Conservation (phyloP, 2,113 vertebrate species). For the Notothenia coriiceps region DNA sequence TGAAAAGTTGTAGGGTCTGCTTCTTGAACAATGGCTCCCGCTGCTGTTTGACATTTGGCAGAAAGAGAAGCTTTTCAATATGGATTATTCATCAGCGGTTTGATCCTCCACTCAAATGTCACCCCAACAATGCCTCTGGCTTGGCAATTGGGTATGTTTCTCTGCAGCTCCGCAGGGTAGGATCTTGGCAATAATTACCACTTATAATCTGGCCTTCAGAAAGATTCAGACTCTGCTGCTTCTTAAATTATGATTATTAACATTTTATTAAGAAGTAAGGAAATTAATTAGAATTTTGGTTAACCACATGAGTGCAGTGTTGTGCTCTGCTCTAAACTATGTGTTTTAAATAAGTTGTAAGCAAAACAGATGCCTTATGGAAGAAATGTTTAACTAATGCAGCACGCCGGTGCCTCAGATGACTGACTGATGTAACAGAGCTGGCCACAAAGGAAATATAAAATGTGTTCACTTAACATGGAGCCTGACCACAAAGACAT, state of each 20-base stretch:
- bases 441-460: slow-evolving; percentile 18
- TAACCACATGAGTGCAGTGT: neutral
- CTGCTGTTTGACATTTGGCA: slow-evolving; percentile 80
- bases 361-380: neutral
- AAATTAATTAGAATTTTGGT: slow-evolving; percentile 2
- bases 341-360: slow-evolving; percentile 1
- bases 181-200: slow-evolving; percentile 61
- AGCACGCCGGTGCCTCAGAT: neutral
- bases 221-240: slow-evolving; percentile 36
- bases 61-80: slow-evolving; percentile 73
- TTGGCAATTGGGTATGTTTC: slow-evolving; percentile 60
- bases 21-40: slow-evolving; percentile 63
- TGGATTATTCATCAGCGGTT: slow-evolving; percentile 75
- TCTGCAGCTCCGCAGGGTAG: slow-evolving; percentile 55
- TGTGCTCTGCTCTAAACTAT: slow-evolving; percentile 2
- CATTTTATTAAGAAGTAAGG: slow-evolving; percentile 33
- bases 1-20: slow-evolving; percentile 48
- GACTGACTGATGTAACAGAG: slow-evolving; percentile 19
- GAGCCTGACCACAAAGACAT: slow-evolving; percentile 13
- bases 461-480: slow-evolving; percentile 1
- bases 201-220: slow-evolving; percentile 54
- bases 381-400: slow-evolving; percentile 4
- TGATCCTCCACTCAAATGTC: slow-evolving; percentile 77
- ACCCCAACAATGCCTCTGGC: slow-evolving; percentile 68
- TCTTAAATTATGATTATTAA: slow-evolving; percentile 24